Percentiles rank a stretch among this genome's conserved stretches.
Evolutionary conservation across 2,797 vertebrate species (phyloP).

Genomic region (Thamnophis elegans): DNA sequence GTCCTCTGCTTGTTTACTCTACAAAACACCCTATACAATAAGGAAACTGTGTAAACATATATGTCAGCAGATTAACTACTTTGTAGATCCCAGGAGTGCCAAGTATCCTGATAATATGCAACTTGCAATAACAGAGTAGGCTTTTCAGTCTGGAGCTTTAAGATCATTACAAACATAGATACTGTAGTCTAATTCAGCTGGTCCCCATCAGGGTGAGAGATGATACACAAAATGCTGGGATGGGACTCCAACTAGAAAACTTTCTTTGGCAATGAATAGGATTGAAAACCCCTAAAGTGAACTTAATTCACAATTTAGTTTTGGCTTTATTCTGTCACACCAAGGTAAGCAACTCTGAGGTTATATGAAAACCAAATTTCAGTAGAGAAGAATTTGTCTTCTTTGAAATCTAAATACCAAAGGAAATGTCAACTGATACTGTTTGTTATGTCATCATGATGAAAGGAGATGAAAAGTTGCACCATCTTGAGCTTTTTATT

Average conservation of each 20-base stretch:
- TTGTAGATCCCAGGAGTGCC: neutral
- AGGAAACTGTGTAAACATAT: neutral
- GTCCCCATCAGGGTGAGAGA: neutral
- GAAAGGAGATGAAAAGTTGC: neutral
- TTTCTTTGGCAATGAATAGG: neutral
- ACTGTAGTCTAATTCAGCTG: neutral
- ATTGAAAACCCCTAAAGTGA: neutral
- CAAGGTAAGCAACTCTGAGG: neutral
- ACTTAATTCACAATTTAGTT: neutral
- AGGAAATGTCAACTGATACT: neutral
- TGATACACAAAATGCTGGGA: neutral
- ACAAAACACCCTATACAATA: neutral
- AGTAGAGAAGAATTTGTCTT: neutral
- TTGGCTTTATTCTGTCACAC: neutral
- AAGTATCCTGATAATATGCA: neutral
- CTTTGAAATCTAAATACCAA: neutral
- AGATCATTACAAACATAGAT: neutral
- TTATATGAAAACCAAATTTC: neutral
- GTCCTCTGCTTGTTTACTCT: neutral
- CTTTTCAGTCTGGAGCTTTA: neutral
- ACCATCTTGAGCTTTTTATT: neutral
- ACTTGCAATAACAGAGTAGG: neutral
- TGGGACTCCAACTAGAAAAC: neutral
- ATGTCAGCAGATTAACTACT: neutral
- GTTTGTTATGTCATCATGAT: neutral